These are phyloP conservation scores for Perognathus longimembris DNA, from an alignment of 2,113 vertebrate species.

Conservation along the genomic window DNA sequence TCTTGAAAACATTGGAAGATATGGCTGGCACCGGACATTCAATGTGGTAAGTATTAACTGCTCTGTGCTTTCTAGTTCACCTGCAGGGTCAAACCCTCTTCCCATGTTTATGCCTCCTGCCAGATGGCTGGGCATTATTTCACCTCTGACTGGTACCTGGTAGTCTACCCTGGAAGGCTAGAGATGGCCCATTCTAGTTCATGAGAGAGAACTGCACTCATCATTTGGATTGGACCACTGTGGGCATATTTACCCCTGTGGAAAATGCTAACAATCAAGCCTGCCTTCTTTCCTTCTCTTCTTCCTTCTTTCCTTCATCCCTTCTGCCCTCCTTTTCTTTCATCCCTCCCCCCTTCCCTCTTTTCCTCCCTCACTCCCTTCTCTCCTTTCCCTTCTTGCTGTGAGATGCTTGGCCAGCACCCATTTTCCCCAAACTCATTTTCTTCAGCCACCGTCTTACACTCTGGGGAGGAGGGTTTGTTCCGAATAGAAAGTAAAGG, in stretches of 20 bases:
- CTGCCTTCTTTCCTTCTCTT: not conserved
- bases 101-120: not conserved
- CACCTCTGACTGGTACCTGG: not conserved
- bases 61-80: not conserved
- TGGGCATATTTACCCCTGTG: not conserved
- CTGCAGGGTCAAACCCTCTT: not conserved
- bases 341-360: not conserved
- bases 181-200: not conserved
- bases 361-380: too few species aligned
- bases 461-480: not conserved
- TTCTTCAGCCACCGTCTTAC: not conserved
- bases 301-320: not conserved
- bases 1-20: not conserved
- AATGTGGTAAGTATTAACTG: not conserved
- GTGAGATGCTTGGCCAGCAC: not conserved
- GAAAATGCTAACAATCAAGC: not conserved
- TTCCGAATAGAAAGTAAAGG: conserved; percentile 30
- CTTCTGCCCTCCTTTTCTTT: not conserved
- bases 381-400: not conserved
- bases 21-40: too few species aligned
- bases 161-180: not conserved
- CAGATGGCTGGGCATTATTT: not conserved
- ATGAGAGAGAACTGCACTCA: not conserved
- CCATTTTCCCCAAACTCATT: too few species aligned
- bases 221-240: not conserved